These are phyloP conservation scores for Callocephalon fimbriatum DNA, from an alignment of 2,113 vertebrate species.

Conservation along the genomic window DNA sequence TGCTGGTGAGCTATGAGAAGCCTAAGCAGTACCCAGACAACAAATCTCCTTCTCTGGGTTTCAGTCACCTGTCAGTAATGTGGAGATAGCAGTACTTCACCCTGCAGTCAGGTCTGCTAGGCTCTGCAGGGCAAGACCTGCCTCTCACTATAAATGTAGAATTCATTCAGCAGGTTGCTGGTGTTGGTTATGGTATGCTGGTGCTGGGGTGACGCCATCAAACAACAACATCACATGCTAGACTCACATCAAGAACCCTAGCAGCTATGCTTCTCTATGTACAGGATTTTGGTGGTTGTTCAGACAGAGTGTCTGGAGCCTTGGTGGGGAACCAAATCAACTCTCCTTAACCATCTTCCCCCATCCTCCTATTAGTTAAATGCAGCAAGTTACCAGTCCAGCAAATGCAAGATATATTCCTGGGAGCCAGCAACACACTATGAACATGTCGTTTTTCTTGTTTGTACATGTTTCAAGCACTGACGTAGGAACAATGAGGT, in stretches of 20 bases:
- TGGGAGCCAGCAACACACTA: neutral
- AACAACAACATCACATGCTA: neutral
- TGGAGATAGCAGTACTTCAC: neutral
- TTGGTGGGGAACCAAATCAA: neutral
- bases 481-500: neutral
- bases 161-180: neutral
- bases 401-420: neutral
- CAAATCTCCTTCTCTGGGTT: neutral
- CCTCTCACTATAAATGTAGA: neutral
- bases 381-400: rapidly evolving
- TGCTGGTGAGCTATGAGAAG: neutral
- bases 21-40: rapidly evolving
- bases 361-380: neutral
- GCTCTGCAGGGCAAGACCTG: neutral
- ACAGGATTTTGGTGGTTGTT: neutral
- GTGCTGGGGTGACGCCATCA: neutral
- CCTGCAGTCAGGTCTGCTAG: neutral
- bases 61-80: neutral
- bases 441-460: neutral
- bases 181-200: neutral
- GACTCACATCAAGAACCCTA: neutral
- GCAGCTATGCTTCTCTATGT: neutral
- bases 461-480: neutral
- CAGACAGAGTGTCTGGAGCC: neutral
- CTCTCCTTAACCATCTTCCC: neutral